Conservation (phyloP, 2,888 invertebrate genomes). For the Drosophila kokeensis region DNA sequence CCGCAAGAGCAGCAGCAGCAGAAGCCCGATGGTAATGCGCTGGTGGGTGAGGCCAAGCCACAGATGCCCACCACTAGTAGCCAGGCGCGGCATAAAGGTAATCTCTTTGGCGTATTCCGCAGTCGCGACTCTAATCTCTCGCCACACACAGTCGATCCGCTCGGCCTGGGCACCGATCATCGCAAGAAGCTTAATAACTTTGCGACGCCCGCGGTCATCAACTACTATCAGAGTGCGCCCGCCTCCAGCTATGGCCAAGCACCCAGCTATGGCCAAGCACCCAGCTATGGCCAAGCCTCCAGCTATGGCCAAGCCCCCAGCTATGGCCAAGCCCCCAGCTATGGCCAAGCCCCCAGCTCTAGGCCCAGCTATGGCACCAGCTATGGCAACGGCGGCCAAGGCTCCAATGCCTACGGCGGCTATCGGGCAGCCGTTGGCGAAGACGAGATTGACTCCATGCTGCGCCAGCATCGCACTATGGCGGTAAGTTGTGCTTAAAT, state of each 20-base stretch:
- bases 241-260: constrained; percentile 27
- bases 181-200: constrained; percentile 44
- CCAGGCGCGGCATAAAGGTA: constrained; percentile 80
- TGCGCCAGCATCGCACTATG: constrained; percentile 67
- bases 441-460: constrained; percentile 77
- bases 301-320: constrained; percentile 12
- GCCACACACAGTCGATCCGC: constrained; percentile 43
- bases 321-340: constrained; percentile 24
- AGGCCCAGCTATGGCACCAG: constrained; percentile 36
- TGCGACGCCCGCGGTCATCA: constrained; percentile 58
- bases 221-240: constrained; percentile 61
- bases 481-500: constrained; percentile 65
- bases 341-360: constrained; percentile 24
- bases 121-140: constrained; percentile 47
- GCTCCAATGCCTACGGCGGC: constrained; percentile 62
- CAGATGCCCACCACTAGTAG: constrained; percentile 69
- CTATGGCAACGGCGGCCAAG: constrained; percentile 62
- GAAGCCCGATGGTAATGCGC: constrained; percentile 1
- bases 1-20: constrained; percentile 8
- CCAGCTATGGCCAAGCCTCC: constrained; percentile 31
- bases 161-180: constrained; percentile 59
- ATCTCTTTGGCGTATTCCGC: constrained; percentile 80
- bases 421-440: constrained; percentile 77
- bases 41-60: constrained; percentile 64
- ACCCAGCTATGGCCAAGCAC: constrained; percentile 15